Base-by-base conservation (phyloP, 1,140 invertebrate genomes). In the Lasioglossum albipes region DNA sequence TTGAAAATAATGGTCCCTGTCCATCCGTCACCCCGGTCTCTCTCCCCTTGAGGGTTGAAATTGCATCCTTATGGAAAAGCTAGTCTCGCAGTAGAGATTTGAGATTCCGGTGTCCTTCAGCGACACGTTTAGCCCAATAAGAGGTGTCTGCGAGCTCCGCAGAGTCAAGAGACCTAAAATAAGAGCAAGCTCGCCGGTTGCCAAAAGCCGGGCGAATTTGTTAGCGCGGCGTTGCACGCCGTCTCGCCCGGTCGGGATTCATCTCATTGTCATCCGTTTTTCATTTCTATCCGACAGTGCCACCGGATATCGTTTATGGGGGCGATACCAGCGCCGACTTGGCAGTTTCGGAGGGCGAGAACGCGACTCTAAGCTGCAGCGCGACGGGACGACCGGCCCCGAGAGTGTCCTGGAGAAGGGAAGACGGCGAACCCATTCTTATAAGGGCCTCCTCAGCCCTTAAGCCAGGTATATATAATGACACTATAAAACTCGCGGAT, bases 341-440 rank as follows among this genome's bases (percentile, higher is more conserved):
- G 65, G 96, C 96, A 27, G 95, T 96, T 12, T 95, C 96, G 81
- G 97, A 98, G 91, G 95, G 97, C 82, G 96, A 97, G 84, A 97
- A 97, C 89, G 96, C 96, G 7, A 97, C 96, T 0, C 92, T 98
- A n/a, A 95, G 94, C 74, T 98, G 97, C 90, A 94, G 94, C 81
- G 97, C 96, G 4, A 96, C 95, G 0, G 96, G 97, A 10, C 95
- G 96, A 90, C 96, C 96, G 0, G 92, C 93, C n/a, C 96, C 96
- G 0, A 94, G 95, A 75, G 95, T 96, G 59, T 95, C 95, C 6
- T 96, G 96, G 96, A 94, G 94, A 76, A 93, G 95, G 54, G 96
- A 96, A 89, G 95, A 96, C 87, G 95, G 95, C 57, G 95, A 96
- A 86, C 95, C 95, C 54, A 95, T 96, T 82, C 90, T 96, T 67